These are phyloP conservation scores for Siniperca scherzeri DNA, from an alignment of 2,797 vertebrate species.

Conservation along the genomic window DNA sequence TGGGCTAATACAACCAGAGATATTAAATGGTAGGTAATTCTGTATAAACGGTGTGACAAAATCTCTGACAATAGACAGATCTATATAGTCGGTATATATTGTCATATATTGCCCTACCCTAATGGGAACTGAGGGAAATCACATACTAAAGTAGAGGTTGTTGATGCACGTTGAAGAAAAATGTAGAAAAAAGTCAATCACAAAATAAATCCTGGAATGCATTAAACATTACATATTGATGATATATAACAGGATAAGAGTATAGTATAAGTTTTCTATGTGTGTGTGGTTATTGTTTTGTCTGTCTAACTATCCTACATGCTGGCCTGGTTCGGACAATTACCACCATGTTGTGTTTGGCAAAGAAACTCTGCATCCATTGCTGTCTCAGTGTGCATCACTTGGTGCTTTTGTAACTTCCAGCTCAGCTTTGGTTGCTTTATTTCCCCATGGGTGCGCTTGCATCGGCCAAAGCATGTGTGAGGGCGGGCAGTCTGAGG, in stretches of 20 bases:
- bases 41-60: neutral
- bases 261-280: neutral
- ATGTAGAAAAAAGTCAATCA: neutral
- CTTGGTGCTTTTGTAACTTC: constrained; percentile 56
- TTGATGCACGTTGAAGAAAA: neutral
- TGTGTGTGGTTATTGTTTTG: constrained; percentile 8
- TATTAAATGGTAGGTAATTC: neutral
- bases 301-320: constrained; percentile 4
- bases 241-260: neutral
- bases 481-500: constrained; percentile 67
- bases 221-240: neutral
- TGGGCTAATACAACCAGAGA: neutral
- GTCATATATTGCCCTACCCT: neutral
- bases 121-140: neutral
- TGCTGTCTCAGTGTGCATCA: constrained; percentile 42
- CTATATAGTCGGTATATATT: neutral
- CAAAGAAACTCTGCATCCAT: constrained; percentile 16
- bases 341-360: constrained; percentile 39
- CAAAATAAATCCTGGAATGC: neutral
- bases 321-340: constrained; percentile 11
- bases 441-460: constrained; percentile 46
- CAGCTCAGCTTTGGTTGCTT: constrained; percentile 54
- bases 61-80: neutral
- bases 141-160: neutral
- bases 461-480: constrained; percentile 57